Evolutionary conservation across 1,140 invertebrate genomes (phyloP).

Genomic region (Cydia fagiglandana): DNA sequence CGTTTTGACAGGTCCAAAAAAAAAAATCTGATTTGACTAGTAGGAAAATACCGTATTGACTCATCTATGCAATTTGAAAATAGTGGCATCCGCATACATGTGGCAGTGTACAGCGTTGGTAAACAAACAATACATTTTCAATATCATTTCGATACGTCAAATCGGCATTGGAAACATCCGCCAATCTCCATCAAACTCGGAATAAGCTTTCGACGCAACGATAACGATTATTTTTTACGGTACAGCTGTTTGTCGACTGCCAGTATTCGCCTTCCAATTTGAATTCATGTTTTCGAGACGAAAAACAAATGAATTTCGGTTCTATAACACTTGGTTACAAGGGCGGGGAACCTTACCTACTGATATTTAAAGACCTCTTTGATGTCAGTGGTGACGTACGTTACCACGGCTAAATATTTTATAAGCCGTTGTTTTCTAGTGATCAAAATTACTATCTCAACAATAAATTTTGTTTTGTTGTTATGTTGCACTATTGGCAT

Average conservation of each 20-base stretch:
- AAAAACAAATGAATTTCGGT: neutral
- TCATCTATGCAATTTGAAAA: neutral
- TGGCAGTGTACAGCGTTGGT: neutral
- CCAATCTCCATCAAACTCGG: slow-evolving; percentile 6
- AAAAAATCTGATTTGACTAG: no score
- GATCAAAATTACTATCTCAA: neutral
- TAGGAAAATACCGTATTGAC: no score
- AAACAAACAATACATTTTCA: neutral
- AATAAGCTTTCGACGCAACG: slow-evolving; percentile 14
- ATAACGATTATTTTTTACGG: slow-evolving; percentile 31
- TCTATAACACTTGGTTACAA: neutral
- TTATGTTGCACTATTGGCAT: no score
- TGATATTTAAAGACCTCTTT: neutral
- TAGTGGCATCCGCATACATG: neutral
- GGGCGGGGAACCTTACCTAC: neutral
- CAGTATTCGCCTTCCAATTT: slow-evolving; percentile 1
- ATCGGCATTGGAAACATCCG: neutral
- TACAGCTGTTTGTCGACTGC: slow-evolving; percentile 26
- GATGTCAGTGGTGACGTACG: neutral
- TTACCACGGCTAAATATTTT: neutral
- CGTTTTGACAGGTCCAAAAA: no score
- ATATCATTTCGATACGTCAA: neutral
- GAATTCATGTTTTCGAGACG: slow-evolving; percentile 6
- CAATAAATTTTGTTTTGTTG: neutral
- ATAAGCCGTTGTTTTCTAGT: neutral